phyloP scores from a whole-genome alignment of 1,140 invertebrate genomes.

The Phymorhynchus buccinoides region DNA sequence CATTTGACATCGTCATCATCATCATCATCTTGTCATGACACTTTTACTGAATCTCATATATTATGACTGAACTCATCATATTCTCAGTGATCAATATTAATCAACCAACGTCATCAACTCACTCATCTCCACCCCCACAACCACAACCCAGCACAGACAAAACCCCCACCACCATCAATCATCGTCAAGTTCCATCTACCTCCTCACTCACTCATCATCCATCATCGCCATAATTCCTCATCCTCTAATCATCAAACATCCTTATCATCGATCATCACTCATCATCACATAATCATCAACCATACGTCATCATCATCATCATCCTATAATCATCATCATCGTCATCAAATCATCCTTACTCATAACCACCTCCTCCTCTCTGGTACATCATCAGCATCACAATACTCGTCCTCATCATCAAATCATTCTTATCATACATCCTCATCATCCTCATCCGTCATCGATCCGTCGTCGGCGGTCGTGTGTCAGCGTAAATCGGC shows the following conservation, averaged over 20 bases:
- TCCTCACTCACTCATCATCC: too few relatives aligned
- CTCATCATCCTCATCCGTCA: not conserved
- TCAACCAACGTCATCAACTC: too few relatives aligned
- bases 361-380: not conserved
- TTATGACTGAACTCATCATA: too few relatives aligned
- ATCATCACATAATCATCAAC: too few relatives aligned
- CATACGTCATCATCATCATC: not conserved
- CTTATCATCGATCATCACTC: too few relatives aligned
- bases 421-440: not conserved
- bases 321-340: not conserved
- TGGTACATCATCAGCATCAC: not conserved
- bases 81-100: too few relatives aligned
- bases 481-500: conserved; percentile 22
- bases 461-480: not conserved
- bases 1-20: not conserved
- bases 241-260: not conserved
- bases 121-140: not conserved
- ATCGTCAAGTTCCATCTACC: too few relatives aligned
- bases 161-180: not conserved
- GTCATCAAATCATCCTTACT: not conserved
- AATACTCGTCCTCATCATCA: not conserved
- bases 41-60: not conserved
- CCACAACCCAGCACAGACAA: not conserved
- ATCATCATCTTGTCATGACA: not conserved
- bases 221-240: not conserved